These are phyloP conservation scores for Actinopyga echinites DNA, from an alignment of 53 echinoderm and acorn worm genomes.

Conservation along the genomic window DNA sequence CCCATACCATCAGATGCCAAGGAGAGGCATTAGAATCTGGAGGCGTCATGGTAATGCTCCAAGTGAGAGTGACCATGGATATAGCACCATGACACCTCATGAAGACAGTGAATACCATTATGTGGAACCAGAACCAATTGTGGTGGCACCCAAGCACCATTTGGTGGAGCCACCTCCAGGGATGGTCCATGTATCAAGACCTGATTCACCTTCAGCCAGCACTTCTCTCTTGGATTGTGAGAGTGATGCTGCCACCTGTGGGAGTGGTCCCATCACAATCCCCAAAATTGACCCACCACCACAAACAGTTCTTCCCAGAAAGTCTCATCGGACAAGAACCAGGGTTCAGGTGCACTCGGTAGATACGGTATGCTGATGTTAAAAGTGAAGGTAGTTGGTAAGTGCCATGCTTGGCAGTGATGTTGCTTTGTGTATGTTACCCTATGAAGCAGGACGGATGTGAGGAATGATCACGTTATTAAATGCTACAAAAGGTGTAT, in stretches of 20 bases:
- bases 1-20: slow-evolving; percentile 89
- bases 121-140: slow-evolving; percentile 91
- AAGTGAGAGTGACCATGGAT: slow-evolving; percentile 97
- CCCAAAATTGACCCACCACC: slow-evolving; percentile 93
- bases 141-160: slow-evolving; percentile 67
- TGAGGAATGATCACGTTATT: too few species aligned
- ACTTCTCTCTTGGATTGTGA: slow-evolving; percentile 41
- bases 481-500: too few species aligned
- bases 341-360: slow-evolving; percentile 90
- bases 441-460: too few species aligned
- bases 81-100: slow-evolving; percentile 99
- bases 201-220: not conserved
- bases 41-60: slow-evolving; percentile 81
- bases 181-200: slow-evolving; percentile 20
- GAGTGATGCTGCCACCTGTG: slow-evolving; percentile 41
- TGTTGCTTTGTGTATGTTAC: too few species aligned
- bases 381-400: not conserved
- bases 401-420: too few species aligned
- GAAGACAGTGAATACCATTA: slow-evolving; percentile 98
- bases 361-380: slow-evolving; percentile 76
- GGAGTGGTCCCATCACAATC: slow-evolving; percentile 51
- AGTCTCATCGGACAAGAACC: slow-evolving; percentile 70
- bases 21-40: slow-evolving; percentile 93
- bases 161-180: slow-evolving; percentile 72
- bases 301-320: slow-evolving; percentile 83